Conservation (phyloP, 2,888 invertebrate genomes). For the Hypercompe scribonia region DNA sequence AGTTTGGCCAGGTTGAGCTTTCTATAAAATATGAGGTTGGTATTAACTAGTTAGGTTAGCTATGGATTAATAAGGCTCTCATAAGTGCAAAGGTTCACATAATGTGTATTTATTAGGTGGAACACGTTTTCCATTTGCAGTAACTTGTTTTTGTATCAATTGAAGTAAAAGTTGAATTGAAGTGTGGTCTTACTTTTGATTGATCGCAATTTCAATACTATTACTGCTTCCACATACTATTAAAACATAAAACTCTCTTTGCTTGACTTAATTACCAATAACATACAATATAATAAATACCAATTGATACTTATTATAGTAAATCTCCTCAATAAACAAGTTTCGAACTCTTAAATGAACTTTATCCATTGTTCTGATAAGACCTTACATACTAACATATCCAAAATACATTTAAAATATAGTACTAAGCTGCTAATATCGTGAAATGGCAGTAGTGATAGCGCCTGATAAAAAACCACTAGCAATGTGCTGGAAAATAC, state of each 20-base stretch:
- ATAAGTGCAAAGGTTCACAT: conserved; percentile 38
- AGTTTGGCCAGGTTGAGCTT: conserved; percentile 31
- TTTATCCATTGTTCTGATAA: not conserved
- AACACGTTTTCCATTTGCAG: conserved; percentile 1
- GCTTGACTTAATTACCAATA: too few relatives aligned
- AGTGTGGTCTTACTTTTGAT: not conserved
- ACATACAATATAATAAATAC: too few relatives aligned
- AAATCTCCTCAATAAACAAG: too few relatives aligned
- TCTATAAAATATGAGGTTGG: conserved; percentile 43
- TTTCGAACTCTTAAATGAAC: not conserved
- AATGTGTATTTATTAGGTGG: conserved; percentile 22
- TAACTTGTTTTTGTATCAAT: conserved; percentile 12
- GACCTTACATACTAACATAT: not conserved
- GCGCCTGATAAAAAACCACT: not conserved
- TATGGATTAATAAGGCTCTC: conserved; percentile 15
- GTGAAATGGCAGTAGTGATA: not conserved
- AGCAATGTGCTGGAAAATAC: not conserved
- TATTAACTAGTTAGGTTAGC: conserved; percentile 29
- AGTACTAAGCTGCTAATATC: not conserved
- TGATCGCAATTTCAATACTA: not conserved
- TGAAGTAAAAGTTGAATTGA: conserved; percentile 19
- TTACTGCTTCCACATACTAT: not conserved
- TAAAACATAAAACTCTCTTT: not conserved
- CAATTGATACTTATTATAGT: too few relatives aligned
- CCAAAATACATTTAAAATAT: not conserved